Evolutionary conservation across 2,888 invertebrate species (phyloP), one percentile per base, ranked within the genome.

Genomic region (Tipula lateralis): DNA sequence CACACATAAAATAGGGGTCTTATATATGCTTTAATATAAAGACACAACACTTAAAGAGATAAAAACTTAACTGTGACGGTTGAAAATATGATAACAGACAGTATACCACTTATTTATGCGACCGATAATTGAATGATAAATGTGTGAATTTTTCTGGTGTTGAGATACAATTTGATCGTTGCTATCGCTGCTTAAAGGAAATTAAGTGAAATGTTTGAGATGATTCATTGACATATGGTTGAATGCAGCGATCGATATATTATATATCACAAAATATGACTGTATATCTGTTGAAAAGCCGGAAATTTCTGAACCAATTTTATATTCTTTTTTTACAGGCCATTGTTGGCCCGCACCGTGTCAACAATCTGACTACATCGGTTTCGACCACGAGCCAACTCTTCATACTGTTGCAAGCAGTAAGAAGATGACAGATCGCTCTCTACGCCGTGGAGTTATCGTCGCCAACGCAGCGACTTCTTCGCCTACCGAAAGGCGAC

Each of bases 111-210:
- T 66, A 66, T 24, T 24, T 66, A 24, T 9, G 19, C 66, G 66
- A 66, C 66, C 66, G 66, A 66, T 66, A 66, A 66, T 66, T 66
- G 19, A 66, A 66, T 66, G 66, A 66, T 66, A 66, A 24, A 66
- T 66, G 66, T 66, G 66, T 66, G 66, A 66, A 19, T 66, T 66
- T 66, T 24, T 24, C 66, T 66, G 24, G 66, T 66, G 66, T 24
- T 66, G 66, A 66, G 66, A 66, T 24, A 66, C 9, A 66, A 9
- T 66, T 66, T 66, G 2, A 66, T 24, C 66, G 66, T 24, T 66
- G 66, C 24, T 66, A 66, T 66, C 66, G 24, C n/a, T n/a, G 66
- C 13, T 66, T 9, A 66, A 24, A 66, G 66, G 66, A 66, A 66
- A 24, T 66, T 66, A 66, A 66, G n/a, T 44, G 39, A 39, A 39